phyloP scores from a whole-genome alignment of 1,140 invertebrate species.

The Heliconius hermathena region DNA sequence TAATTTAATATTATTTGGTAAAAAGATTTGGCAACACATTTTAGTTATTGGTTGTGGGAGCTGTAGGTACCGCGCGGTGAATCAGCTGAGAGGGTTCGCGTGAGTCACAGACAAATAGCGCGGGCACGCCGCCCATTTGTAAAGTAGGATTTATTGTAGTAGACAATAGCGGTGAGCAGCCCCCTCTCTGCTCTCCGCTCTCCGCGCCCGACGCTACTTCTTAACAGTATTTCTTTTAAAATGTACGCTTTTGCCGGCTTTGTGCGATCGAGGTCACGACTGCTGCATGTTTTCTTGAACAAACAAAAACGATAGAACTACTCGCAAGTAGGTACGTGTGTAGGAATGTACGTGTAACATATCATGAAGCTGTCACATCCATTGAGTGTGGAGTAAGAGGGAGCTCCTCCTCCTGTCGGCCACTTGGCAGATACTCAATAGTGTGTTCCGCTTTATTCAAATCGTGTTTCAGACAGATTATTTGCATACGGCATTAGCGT shows the following conservation, averaged over 20 bases:
- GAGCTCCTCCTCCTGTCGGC: too few species aligned
- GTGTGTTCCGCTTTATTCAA: constrained; percentile 13
- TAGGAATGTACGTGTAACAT: background rate
- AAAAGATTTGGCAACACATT: background rate
- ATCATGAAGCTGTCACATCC: constrained; percentile 25
- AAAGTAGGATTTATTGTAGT: constrained; percentile 14
- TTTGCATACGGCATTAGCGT: constrained; percentile 27
- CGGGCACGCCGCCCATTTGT: background rate
- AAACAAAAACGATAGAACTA: constrained; percentile 4
- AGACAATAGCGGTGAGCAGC: background rate
- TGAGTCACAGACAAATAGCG: constrained; percentile 3
- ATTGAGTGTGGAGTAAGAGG: constrained; percentile 14
- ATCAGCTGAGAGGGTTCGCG: constrained; percentile 7
- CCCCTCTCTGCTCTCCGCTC: background rate
- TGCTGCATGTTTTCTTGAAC: constrained; percentile 23
- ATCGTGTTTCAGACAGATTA: constrained; percentile 18
- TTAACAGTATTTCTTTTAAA: constrained; percentile 28
- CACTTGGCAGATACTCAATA: constrained; percentile 23
- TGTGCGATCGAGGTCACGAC: constrained; percentile 22
- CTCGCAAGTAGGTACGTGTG: background rate
- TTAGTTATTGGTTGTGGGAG: background rate
- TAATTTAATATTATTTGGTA: background rate
- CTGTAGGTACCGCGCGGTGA: background rate
- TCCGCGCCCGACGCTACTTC: background rate
- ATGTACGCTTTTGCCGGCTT: constrained; percentile 23